Base-by-base conservation (phyloP, 2,113 vertebrate species). In the Gallinago paraguaiae region DNA sequence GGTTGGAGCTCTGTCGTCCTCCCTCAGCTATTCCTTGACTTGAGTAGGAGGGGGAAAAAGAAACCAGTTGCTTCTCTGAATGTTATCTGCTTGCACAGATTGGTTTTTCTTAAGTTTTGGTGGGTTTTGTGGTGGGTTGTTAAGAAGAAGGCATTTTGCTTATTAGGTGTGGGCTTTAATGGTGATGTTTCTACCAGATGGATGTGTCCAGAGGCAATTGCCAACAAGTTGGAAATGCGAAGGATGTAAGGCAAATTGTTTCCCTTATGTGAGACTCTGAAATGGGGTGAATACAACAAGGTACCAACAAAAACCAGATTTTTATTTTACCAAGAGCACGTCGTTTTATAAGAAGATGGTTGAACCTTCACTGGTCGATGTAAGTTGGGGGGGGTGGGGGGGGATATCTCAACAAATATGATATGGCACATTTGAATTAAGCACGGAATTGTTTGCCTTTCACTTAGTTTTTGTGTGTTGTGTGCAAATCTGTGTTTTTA, bases 321-420 rank as follows among this genome's bases (percentile, higher is more conserved):
- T 86, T 68, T 69, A 12, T n/a, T 60, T 54, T 43, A 33, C 8
- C 15, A 41, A 33, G 25, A 67, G 16, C 11, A 2, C 11, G 6
- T 68, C 0, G 6, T 46, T 71, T 88, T 86, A 11, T 17, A 88
- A 48, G 63, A 86, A 30, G 4, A 1, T 31, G 48, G 22, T 70
- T 56, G 48, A 76, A 63, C 33, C 86, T 88, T 68, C 33, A 53
- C 22, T 7, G 20, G 9, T 87, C 39, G 79, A 3, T 45, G 2
- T 33, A 53, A 78, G 8, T 13, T 69, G 35, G 16, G 53, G 27
- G 0, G 2, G 0, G 35, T 13, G 53, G 27, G 0, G 2, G 0
- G 1, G 46, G 11, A 54, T 41, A n/a, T 19, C 53, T 76, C 28
- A 53, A 19, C 33, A 61, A 70, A 63, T 30, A 19, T 3, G 12